A percentile compares a stretch with the other conserved stretches of the same genome.
Conservation (phyloP, 2,113 vertebrate species). For the Brachyhypopomus occidentalis region DNA sequence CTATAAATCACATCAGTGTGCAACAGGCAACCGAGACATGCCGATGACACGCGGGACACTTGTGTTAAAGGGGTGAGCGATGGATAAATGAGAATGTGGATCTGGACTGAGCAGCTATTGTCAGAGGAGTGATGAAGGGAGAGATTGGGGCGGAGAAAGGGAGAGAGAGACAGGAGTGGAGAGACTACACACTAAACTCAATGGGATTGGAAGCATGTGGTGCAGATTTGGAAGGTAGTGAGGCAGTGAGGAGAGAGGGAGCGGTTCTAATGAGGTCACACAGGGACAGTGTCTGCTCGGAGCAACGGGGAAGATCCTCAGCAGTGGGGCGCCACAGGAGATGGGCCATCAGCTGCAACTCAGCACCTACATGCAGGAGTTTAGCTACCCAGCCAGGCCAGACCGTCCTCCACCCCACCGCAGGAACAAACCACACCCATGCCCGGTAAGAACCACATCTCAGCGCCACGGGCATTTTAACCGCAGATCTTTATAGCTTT, state of each 20-base stretch:
- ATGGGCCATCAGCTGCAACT: slow-evolving; percentile 68
- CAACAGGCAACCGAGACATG: not conserved
- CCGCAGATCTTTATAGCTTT: no score
- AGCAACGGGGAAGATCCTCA: not conserved
- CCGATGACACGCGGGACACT: not conserved
- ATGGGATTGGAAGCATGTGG: not conserved
- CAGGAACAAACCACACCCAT: slow-evolving; percentile 76
- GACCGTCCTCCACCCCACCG: slow-evolving; percentile 72
- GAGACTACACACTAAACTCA: not conserved
- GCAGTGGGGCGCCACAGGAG: slow-evolving; percentile 39
- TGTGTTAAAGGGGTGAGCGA: not conserved
- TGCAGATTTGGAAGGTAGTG: not conserved
- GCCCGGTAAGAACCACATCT: slow-evolving; percentile 64
- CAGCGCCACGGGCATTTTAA: no score
- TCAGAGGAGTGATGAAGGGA: slow-evolving; percentile 16
- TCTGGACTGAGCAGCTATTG: not conserved
- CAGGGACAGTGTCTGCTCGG: not conserved
- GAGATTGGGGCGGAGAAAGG: not conserved
- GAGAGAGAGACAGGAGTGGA: not conserved
- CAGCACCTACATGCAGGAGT: slow-evolving; percentile 73
- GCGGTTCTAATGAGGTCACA: slow-evolving; percentile 14
- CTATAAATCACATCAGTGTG: not conserved
- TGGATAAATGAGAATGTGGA: not conserved
- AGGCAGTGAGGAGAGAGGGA: not conserved
- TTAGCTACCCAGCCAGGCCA: slow-evolving; percentile 57